A percentile compares a stretch with the other conserved stretches of the same genome.
Conservation (phyloP, 2,113 vertebrate genomes). For the Dipodomys ordii region DNA sequence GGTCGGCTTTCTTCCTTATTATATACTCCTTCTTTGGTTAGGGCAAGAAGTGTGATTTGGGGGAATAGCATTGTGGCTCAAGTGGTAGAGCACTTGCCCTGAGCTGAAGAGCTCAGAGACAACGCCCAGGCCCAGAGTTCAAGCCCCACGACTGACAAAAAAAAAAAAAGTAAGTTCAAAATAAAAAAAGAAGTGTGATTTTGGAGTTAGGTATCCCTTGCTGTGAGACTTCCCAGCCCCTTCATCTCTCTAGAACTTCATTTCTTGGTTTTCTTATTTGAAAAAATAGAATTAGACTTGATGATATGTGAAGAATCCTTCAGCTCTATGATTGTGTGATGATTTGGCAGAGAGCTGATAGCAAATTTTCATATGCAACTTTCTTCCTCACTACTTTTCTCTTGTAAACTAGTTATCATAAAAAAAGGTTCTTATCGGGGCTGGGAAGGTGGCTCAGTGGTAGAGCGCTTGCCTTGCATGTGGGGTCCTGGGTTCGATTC, state of each 20-base stretch:
- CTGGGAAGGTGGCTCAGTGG: too few species aligned
- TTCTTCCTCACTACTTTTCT: background rate
- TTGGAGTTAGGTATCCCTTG: background rate
- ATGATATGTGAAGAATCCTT: background rate
- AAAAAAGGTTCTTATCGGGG: too few species aligned
- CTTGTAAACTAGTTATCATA: too few species aligned
- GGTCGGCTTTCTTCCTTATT: constrained; percentile 29
- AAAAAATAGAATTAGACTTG: background rate
- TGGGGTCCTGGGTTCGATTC: too few species aligned
- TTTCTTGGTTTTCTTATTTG: background rate
- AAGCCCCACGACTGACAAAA: too few species aligned
- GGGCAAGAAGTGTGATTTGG: background rate
- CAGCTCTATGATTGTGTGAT: background rate
- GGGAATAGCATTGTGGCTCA: too few species aligned
- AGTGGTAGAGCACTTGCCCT: too few species aligned
- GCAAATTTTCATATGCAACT: background rate
- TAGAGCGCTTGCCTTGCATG: too few species aligned
- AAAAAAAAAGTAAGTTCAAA: too few species aligned
- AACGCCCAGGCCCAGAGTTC: too few species aligned
- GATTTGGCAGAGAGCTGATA: background rate
- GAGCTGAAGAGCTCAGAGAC: too few species aligned
- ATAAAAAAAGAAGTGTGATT: background rate
- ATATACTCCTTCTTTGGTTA: background rate
- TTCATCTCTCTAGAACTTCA: background rate
- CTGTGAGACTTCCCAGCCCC: background rate